phyloP scores from a whole-genome alignment of 2,797 vertebrate species.

The Pelobates cultripes region DNA sequence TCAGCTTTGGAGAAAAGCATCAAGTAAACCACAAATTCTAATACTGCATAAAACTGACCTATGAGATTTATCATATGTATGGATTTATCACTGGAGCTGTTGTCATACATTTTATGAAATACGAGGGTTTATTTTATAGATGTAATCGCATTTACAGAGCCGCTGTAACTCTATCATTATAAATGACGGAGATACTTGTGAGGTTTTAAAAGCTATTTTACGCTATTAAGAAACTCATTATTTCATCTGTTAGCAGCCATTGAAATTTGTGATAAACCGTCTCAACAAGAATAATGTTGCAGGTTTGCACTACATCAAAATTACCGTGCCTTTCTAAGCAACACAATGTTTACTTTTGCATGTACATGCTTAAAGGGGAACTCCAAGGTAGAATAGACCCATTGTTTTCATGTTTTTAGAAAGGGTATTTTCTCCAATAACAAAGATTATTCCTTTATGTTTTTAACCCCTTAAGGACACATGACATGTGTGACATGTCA shows the following conservation, averaged over 20 bases:
- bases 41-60: constrained; percentile 42
- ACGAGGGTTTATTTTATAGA: constrained; percentile 17
- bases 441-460: too few species aligned
- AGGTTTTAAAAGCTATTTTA: constrained; percentile 28
- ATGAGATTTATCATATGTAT: constrained; percentile 41
- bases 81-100: constrained; percentile 25
- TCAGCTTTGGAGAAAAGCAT: constrained; percentile 45
- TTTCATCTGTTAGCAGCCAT: constrained; percentile 35
- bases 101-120: constrained; percentile 26
- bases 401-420: too few species aligned
- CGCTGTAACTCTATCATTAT: constrained; percentile 24
- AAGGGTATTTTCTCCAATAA: too few species aligned
- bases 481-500: too few species aligned
- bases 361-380: too few species aligned
- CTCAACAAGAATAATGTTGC: constrained; percentile 22
- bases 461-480: too few species aligned
- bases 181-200: constrained; percentile 22
- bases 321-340: neutral
- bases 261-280: constrained; percentile 21
- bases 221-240: constrained; percentile 28
- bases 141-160: constrained; percentile 23
- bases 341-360: too few species aligned
- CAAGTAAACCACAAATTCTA: constrained; percentile 40
- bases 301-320: constrained; percentile 23
- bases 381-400: too few species aligned